Conservation (phyloP, 2,888 invertebrate genomes). For the Venustoraphidia nigricollis region DNA sequence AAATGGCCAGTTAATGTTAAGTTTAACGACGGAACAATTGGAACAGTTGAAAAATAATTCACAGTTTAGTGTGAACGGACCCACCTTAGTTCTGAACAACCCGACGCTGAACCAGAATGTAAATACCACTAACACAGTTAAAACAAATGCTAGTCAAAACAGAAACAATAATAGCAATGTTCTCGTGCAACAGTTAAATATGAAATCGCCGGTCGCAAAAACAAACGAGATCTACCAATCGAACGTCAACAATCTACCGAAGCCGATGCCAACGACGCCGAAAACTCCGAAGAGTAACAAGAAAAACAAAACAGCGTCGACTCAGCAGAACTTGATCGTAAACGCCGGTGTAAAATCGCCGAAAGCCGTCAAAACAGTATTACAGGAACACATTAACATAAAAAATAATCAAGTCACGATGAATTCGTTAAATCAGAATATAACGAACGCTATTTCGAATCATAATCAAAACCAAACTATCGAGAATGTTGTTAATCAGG, state of each 20-base stretch:
- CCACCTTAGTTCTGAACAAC: slow-evolving; percentile 23
- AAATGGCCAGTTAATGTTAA: slow-evolving; percentile 11
- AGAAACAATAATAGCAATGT: slow-evolving; percentile 3
- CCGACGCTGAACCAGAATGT: slow-evolving; percentile 10
- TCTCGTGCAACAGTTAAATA: not conserved
- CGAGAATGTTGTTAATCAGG: too few relatives aligned
- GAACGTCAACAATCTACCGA: too few relatives aligned
- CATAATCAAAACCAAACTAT: too few relatives aligned
- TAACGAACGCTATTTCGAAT: too few relatives aligned
- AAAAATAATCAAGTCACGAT: not conserved
- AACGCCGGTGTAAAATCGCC: slow-evolving; percentile 7
- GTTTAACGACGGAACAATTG: slow-evolving; percentile 27
- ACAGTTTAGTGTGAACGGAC: slow-evolving; percentile 28
- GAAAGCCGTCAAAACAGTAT: slow-evolving; percentile 3
- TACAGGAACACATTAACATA: slow-evolving; percentile 7
- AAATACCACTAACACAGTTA: slow-evolving; percentile 9
- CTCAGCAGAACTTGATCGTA: slow-evolving; percentile 25
- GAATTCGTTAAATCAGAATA: too few relatives aligned
- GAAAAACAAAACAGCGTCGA: slow-evolving; percentile 17
- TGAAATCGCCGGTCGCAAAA: not conserved
- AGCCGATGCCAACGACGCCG: too few relatives aligned
- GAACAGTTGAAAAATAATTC: slow-evolving; percentile 28
- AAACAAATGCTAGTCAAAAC: not conserved
- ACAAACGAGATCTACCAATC: too few relatives aligned
- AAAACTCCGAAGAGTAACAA: slow-evolving; percentile 4